These are phyloP conservation scores for Lysandra bellargus DNA, from an alignment of 2,888 invertebrate species.

Conservation along the genomic window DNA sequence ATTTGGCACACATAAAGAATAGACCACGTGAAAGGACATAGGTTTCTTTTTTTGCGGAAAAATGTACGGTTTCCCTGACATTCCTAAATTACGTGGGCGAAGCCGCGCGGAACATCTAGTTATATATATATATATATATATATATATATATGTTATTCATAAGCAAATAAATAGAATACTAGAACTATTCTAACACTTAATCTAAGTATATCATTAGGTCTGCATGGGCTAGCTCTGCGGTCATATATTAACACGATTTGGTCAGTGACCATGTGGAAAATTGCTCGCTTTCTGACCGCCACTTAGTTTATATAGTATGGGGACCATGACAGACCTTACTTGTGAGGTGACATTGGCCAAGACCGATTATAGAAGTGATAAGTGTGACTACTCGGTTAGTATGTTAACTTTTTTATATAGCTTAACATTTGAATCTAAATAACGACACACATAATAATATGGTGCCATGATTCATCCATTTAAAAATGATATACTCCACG, in stretches of 20 bases:
- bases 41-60: too few relatives aligned
- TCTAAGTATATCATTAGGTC: conserved; percentile 11
- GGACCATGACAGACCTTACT: conserved; percentile 56
- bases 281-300: conserved; percentile 59
- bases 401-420: background rate
- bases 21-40: too few relatives aligned
- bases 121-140: too few relatives aligned
- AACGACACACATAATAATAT: too few relatives aligned
- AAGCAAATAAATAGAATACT: conserved; percentile 1
- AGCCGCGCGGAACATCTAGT: too few relatives aligned
- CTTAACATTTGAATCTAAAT: background rate
- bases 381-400: background rate
- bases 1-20: too few relatives aligned
- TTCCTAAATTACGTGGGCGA: too few relatives aligned
- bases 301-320: conserved; percentile 57
- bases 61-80: too few relatives aligned
- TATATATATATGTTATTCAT: too few relatives aligned
- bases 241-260: conserved; percentile 70
- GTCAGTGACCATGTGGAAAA: conserved; percentile 63
- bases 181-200: background rate
- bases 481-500: too few relatives aligned
- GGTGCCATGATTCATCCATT: too few relatives aligned
- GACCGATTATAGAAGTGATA: background rate
- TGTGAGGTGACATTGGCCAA: conserved; percentile 53
- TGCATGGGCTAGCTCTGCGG: conserved; percentile 38